Base-by-base conservation (phyloP, 2,113 vertebrate genomes). In the Coptodon rendalli region DNA sequence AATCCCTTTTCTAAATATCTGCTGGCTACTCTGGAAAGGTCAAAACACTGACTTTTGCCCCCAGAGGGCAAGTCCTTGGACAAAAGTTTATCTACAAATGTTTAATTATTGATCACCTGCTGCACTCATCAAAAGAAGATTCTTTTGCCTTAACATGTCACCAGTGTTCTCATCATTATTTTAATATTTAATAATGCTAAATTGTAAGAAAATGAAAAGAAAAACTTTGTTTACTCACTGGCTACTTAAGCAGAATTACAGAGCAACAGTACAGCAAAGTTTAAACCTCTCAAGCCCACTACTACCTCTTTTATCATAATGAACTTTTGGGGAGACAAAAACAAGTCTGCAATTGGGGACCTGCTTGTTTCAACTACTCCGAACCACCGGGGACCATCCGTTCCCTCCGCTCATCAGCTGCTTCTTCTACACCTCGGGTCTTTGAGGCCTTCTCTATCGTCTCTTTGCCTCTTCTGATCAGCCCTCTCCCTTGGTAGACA, bases 401-500 rank as follows among this genome's bases (percentile, higher is more conserved):
- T 90, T 93, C 90, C 88, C 91, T 87, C 59, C 40, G 52, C 88
- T 89, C 92, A 88, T 90, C 91, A 87, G 81, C 89, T 90, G 83
- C 82, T 91, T 82, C 91, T 82, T 82, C 85, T 79, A 81, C 88
- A 91, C 89, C 91, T 94, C 90, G 82, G 80, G 86, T 93, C 91
- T 88, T 88, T 45, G 50, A 91, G 91, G 85, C 80, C 84, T 76
- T 88, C 87, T 89, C 82, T 87, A 84, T 83, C 59, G 68, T 91
- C 81, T 93, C 91, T 88, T 87, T 87, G 81, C 91, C 89, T 94
- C 92, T 87, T 95, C 92, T 95, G 93, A 94, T 94, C 94, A 89
- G 59, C 81, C 81, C 38, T 61, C 90, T 96, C 97, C 97, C 97
- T 95, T 94, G 92, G 96, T 95, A 97, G 96, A 97, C 94, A 95